phyloP scores from a whole-genome alignment of 2,888 invertebrate genomes.

The Pycnomerus fuliginosus region DNA sequence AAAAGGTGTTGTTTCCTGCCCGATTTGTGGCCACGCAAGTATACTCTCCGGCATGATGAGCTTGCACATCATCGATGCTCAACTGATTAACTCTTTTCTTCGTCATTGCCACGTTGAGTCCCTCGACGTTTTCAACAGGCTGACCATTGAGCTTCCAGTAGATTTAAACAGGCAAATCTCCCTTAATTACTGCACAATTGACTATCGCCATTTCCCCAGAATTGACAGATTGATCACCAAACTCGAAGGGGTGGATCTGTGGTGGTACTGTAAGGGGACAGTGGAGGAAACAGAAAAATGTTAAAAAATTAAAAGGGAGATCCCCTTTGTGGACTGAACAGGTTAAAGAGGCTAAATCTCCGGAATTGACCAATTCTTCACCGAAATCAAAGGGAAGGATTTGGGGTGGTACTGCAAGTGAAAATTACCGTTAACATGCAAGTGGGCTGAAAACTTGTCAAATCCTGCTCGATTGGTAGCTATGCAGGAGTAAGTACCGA shows the following conservation, averaged over 20 bases:
- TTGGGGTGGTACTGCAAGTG: constrained; percentile 69
- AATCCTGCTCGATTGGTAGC: constrained; percentile 65
- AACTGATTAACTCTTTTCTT: constrained; percentile 42
- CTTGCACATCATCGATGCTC: constrained; percentile 61
- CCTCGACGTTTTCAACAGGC: background rate
- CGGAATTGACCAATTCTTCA: constrained; percentile 60
- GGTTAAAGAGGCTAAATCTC: constrained; percentile 42
- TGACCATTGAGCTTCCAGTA: constrained; percentile 55
- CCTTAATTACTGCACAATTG: constrained; percentile 68
- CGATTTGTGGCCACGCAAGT: constrained; percentile 61
- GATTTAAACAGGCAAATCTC: constrained; percentile 73
- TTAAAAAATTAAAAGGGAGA: constrained; percentile 71
- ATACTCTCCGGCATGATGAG: constrained; percentile 64
- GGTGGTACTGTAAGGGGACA: constrained; percentile 44
- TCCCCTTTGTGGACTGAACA: constrained; percentile 79
- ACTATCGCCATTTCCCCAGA: constrained; percentile 69
- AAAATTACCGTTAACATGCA: constrained; percentile 66
- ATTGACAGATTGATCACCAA: constrained; percentile 62
- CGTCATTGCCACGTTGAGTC: background rate
- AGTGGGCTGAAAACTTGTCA: constrained; percentile 60
- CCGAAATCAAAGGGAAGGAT: constrained; percentile 77
- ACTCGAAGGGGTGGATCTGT: constrained; percentile 54
- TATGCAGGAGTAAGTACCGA: constrained; percentile 63
- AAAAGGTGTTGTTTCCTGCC: constrained; percentile 57
- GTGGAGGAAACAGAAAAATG: too few species aligned